Evolutionary conservation across 2,888 invertebrate species (phyloP), one percentile per base, ranked within the genome.

Genomic region (Ophion costatus): DNA sequence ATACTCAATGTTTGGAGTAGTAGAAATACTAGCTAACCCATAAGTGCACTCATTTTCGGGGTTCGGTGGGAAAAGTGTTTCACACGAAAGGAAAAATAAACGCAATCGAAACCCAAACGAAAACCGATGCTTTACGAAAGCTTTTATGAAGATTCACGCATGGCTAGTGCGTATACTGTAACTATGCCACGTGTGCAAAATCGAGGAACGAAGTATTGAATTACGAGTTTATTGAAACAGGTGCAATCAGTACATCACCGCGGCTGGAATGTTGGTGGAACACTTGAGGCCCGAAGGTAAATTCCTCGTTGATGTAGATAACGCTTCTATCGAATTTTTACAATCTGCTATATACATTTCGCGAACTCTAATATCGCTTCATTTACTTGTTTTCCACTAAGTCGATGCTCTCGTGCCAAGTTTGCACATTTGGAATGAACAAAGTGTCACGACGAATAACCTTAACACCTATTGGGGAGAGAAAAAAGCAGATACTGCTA

Each of bases 221-320:
- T 17, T 2, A 61, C 45, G n/a, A 77, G 59, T 57, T 75, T 80
- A 63, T 86, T 82, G 61, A 70, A 81, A 64, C 80, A 92, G 92
- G 63, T 92, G 92, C 74, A 92, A 92, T 83, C 90, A 92, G 75
- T 87, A 91, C 64, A 76, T 92, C 64, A 91, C 89, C 67, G 87
- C 84, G 69, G 86, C 88, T 73, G 91, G 91, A 69, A 90, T 90
- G 89, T 80, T 92, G 57, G 90, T 91, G 5, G 91, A 92, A 76
- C 92, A 93, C 80, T 83, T 92, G 56, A 90, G 88, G 1, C 90
- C 90, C 24, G 81, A 88, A 76, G 92, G 88, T 85, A 83, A 38
- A n/a, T 33, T 66, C 22, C 0, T 45, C 9, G 51, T 14, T 61
- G 20, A 70, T 10, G 57, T 61, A 42, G 38, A 56, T 57, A n/a